Percentiles rank a stretch among this genome's conserved stretches.
Conservation (phyloP, 2,888 invertebrate species). For the Eupithecia exiguata region DNA sequence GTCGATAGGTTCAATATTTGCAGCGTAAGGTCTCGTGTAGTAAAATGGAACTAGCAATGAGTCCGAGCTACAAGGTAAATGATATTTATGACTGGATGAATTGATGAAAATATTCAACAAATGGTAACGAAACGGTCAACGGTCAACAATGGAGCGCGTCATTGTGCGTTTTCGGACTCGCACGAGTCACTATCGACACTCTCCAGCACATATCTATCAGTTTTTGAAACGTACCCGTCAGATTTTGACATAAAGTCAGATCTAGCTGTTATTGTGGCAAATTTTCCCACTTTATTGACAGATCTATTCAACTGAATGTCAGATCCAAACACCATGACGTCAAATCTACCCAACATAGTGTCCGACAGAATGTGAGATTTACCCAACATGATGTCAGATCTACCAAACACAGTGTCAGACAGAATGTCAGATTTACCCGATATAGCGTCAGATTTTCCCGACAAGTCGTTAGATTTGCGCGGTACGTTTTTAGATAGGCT, state of each 20-base stretch:
- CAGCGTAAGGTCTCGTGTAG: constrained; percentile 20
- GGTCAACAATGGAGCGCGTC: constrained; percentile 34
- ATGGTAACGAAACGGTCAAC: constrained; percentile 25
- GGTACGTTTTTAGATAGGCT: neutral
- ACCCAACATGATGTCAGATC: neutral
- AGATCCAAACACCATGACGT: neutral
- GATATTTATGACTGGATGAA: neutral
- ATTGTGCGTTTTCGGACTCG: constrained; percentile 30
- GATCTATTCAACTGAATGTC: neutral
- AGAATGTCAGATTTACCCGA: neutral
- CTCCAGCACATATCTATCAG: constrained; percentile 18
- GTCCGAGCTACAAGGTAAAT: constrained; percentile 22
- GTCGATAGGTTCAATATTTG: constrained; percentile 18
- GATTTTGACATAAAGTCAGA: neutral
- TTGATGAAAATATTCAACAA: constrained; percentile 34
- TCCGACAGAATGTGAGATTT: neutral
- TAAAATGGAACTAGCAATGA: constrained; percentile 26
- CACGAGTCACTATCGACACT: constrained; percentile 21
- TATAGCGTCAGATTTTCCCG: neutral
- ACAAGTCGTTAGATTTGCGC: neutral
- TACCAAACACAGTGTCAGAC: neutral
- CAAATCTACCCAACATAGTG: neutral
- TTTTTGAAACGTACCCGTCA: neutral
- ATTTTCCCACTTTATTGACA: neutral
- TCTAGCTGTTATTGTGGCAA: neutral